These are phyloP conservation scores for Callocephalon fimbriatum DNA, from an alignment of 2,113 vertebrate genomes.

Conservation along the genomic window DNA sequence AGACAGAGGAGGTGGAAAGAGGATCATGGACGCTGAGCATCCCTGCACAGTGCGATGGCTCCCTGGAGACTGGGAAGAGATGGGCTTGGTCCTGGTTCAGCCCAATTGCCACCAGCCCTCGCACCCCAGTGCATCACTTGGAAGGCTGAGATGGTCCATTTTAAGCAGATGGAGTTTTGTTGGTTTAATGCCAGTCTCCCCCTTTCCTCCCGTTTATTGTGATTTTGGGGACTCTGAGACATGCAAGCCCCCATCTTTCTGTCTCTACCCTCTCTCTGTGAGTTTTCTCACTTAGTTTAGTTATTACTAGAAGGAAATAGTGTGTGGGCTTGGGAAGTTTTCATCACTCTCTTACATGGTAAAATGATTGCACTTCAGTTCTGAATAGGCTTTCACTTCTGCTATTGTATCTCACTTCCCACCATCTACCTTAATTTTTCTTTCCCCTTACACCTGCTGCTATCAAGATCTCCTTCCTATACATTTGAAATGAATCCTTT, in stretches of 20 bases:
- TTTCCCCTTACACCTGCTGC: slow-evolving; percentile 4
- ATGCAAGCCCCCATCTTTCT: rapidly evolving
- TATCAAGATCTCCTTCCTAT: not conserved
- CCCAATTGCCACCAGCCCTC: not conserved
- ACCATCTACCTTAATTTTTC: not conserved
- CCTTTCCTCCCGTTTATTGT: not conserved
- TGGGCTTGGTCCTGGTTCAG: not conserved
- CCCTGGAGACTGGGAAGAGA: not conserved
- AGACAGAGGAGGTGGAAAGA: not conserved
- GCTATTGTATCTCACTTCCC: not conserved
- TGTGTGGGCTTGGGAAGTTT: not conserved
- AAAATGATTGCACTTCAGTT: not conserved
- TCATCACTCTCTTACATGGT: not conserved
- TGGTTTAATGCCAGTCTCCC: not conserved
- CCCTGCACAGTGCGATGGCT: not conserved
- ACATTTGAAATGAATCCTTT: slow-evolving; percentile 25
- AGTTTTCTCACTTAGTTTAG: not conserved
- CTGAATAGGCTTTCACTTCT: not conserved
- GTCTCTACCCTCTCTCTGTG: not conserved
- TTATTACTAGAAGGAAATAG: not conserved
- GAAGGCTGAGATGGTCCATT: rapidly evolving
- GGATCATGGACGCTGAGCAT: not conserved
- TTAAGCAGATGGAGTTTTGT: not conserved
- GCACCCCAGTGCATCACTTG: rapidly evolving
- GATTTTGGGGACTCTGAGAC: not conserved